phyloP scores from a whole-genome alignment of 2,888 invertebrate species.

The Parapristionchus giblindavisi region DNA sequence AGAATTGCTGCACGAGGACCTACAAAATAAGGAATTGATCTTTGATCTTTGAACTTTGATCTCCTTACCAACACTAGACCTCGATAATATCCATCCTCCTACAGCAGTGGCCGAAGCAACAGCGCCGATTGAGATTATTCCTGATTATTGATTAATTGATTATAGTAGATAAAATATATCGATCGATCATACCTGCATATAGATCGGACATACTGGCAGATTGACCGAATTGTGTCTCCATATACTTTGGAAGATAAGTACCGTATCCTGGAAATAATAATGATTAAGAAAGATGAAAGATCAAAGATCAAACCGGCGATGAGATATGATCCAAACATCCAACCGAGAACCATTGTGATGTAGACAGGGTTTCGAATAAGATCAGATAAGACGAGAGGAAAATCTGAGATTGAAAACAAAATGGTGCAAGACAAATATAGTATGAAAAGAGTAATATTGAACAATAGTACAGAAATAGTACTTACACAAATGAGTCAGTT shows the following conservation, averaged over 20 bases:
- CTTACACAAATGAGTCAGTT: too few relatives aligned
- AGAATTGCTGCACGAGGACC: constrained; percentile 35
- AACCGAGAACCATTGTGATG: constrained; percentile 78
- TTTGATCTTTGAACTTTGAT: background rate
- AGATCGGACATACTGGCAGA: constrained; percentile 78
- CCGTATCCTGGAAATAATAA: constrained; percentile 36
- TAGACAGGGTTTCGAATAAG: constrained; percentile 78
- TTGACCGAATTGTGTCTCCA: constrained; percentile 80
- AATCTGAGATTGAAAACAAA: constrained; percentile 49
- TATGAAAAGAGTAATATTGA: too few relatives aligned
- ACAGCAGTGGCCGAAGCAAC: constrained; percentile 61
- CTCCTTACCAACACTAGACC: constrained; percentile 46
- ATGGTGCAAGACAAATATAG: too few relatives aligned
- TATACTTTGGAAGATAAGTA: constrained; percentile 80
- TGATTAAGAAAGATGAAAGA: background rate
- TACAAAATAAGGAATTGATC: background rate
- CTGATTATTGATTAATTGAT: constrained; percentile 32
- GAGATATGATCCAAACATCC: constrained; percentile 77
- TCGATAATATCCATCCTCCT: constrained; percentile 58
- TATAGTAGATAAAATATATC: background rate
- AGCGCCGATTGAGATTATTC: constrained; percentile 60
- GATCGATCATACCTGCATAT: constrained; percentile 75
- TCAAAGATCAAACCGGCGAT: constrained; percentile 72
- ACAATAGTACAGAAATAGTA: too few relatives aligned
- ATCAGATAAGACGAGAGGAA: constrained; percentile 73